These are phyloP conservation scores for Ceraclea dissimilis DNA, from an alignment of 2,888 invertebrate species.

Conservation along the genomic window DNA sequence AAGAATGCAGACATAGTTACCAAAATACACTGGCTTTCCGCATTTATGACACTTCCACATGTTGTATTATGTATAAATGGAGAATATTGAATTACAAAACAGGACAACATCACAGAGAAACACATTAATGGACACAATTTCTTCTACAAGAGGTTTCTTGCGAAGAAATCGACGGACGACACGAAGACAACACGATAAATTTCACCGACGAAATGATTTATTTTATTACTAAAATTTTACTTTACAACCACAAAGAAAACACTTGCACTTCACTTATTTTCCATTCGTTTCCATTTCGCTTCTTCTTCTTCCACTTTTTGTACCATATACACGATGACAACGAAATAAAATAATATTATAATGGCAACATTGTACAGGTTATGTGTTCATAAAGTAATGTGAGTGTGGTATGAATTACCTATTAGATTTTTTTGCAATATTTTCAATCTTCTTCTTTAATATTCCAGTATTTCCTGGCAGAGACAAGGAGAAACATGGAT, in stretches of 20 bases:
- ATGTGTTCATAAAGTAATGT: no score
- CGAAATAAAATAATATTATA: no score
- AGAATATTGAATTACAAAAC: slow-evolving; percentile 4
- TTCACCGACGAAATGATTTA: not conserved
- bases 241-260: not conserved
- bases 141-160: not conserved
- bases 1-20: slow-evolving; percentile 38
- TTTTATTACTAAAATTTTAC: no score
- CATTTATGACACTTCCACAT: slow-evolving; percentile 83
- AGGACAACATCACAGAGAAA: slow-evolving; percentile 18
- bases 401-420: no score
- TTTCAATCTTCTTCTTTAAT: no score
- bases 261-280: not conserved
- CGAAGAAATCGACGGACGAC: not conserved
- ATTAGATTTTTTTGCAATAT: no score
- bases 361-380: no score
- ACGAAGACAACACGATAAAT: not conserved
- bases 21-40: slow-evolving; percentile 73
- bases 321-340: no score
- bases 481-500: no score
- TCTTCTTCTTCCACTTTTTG: no score
- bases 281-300: no score
- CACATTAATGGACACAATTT: slow-evolving; percentile 5
- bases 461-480: no score
- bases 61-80: slow-evolving; percentile 10